Percentiles rank a stretch among this genome's conserved stretches.
Conservation (phyloP, 1,140 invertebrate species). For the Hyles vespertilio region DNA sequence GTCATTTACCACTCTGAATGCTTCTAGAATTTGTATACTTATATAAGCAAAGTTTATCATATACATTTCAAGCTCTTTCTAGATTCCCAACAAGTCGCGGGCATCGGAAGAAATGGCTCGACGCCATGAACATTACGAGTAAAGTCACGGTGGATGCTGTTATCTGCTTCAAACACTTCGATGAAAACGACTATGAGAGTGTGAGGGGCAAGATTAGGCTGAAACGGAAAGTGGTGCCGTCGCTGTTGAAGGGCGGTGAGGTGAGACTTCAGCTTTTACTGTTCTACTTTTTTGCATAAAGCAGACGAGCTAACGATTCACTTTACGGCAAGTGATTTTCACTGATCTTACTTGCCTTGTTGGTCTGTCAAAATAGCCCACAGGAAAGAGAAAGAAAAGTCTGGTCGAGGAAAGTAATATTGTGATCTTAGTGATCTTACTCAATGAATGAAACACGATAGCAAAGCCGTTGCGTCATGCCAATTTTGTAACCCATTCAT, state of each 20-base stretch:
- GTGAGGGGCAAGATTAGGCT: constrained; percentile 41
- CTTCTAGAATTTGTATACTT: too few species aligned
- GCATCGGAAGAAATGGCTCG: constrained; percentile 41
- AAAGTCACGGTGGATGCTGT: constrained; percentile 30
- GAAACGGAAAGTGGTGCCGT: constrained; percentile 47
- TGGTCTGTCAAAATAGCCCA: too few species aligned
- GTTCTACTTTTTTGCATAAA: neutral
- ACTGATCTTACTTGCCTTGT: neutral
- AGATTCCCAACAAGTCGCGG: constrained; percentile 49
- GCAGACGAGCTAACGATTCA: neutral
- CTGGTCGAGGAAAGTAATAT: too few species aligned
- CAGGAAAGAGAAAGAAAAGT: too few species aligned
- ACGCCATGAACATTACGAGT: constrained; percentile 26
- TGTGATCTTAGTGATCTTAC: too few species aligned
- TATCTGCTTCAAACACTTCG: constrained; percentile 50
- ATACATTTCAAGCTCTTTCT: constrained; percentile 3
- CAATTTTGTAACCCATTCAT: too few species aligned
- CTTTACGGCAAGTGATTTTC: constrained; percentile 1
- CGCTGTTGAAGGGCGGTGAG: constrained; percentile 18
- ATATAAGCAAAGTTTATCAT: neutral
- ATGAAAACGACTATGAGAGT: constrained; percentile 34
- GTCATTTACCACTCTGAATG: too few species aligned
- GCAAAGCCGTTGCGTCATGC: too few species aligned
- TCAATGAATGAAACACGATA: too few species aligned
- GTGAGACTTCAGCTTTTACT: neutral